Base-by-base conservation (phyloP, 1,140 invertebrate genomes). In the Trichonephila clavata region DNA sequence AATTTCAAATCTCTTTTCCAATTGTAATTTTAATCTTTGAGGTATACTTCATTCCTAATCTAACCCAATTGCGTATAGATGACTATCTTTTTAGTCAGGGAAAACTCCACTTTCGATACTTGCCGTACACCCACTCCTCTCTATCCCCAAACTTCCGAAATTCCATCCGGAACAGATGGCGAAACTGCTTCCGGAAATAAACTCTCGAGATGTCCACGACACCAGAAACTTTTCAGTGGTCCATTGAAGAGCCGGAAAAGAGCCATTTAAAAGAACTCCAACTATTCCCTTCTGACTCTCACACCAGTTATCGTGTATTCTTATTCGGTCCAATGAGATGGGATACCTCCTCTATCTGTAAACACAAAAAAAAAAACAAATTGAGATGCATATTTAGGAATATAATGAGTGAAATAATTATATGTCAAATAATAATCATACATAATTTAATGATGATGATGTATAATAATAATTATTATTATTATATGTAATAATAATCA, bases 241-340 rank as follows among this genome's bases (percentile, higher is more conserved):
- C 71, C 71, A 77, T 77, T 77, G 32, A 77, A 77, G 61, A 77
- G 27, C 65, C 65, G 65, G 65, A 68, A 68, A 8, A 68, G 24
- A 68, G 24, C 65, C 65, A 68, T 68, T 68, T 68, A 68, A 68
- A 68, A 68, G 65, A 24, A 68, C n/a, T 68, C 65, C 2, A 68
- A 68, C 65, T 68, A 68, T 68, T 68, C n/a, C 24, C 27, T n/a
- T 68, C n/a, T 68, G 24, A 68, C 65, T 68, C 14, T 24, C n/a
- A 13, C 65, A 6, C 65, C n/a, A 21, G 13, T 21, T 10, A 68
- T 68, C n/a, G 65, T 21, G n/a, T 50, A 50, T 68, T 68, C 8
- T 21, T 0, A 68, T 68, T 68, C 65, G 24, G 21, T 68, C 10
- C n/a, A 14, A 10, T 14, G 13, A 24, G 2, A 2, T 2, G 65